A percentile compares a stretch with the other conserved stretches of the same genome.
phyloP scores from a whole-genome alignment of 2,797 vertebrate species.

The Protonibea diacanthus region DNA sequence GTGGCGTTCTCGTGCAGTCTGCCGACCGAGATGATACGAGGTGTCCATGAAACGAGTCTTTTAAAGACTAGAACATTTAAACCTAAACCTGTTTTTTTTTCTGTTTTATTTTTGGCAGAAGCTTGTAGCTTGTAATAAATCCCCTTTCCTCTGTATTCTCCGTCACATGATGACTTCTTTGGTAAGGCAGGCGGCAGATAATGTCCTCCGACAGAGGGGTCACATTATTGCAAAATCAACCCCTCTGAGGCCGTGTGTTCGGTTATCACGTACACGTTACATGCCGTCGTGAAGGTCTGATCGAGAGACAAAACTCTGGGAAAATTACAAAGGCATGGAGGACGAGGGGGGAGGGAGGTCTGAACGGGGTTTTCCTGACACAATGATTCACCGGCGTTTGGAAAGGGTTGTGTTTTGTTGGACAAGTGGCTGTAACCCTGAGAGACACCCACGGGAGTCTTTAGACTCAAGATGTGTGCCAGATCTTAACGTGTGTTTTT shows the following conservation, averaged over 20 bases:
- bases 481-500: neutral
- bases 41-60: constrained; percentile 18
- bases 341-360: neutral
- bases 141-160: constrained; percentile 15
- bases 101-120: constrained; percentile 37
- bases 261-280: constrained; percentile 20
- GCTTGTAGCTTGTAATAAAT: constrained; percentile 37
- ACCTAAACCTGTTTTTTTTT: neutral
- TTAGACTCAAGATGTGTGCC: constrained; percentile 1
- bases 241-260: constrained; percentile 15
- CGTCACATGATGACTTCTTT: constrained; percentile 65
- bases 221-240: constrained; percentile 31
- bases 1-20: constrained; percentile 8
- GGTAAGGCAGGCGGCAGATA: constrained; percentile 61
- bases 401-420: constrained; percentile 1
- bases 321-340: neutral
- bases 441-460: constrained; percentile 19
- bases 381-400: constrained; percentile 10
- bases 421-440: constrained; percentile 16
- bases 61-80: constrained; percentile 8
- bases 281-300: constrained; percentile 19
- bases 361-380: neutral
- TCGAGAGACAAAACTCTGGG: constrained; percentile 27
- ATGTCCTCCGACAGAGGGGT: constrained; percentile 38
- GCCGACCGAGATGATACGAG: constrained; percentile 18